Evolutionary conservation across 1,140 invertebrate genomes (phyloP), one percentile per base, ranked within the genome.

Genomic region (Ganaspis sp.): DNA sequence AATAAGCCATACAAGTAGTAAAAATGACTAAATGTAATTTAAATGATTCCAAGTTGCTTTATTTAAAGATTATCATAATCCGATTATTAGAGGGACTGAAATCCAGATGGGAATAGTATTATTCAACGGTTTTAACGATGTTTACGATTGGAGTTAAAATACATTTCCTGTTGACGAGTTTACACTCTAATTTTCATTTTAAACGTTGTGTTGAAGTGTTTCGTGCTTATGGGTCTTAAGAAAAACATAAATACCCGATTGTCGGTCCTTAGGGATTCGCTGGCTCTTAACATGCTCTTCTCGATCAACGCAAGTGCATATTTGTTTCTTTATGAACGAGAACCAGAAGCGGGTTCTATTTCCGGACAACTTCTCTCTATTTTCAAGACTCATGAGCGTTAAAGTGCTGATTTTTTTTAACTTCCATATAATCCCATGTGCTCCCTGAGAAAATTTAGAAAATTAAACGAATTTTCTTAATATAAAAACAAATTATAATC

Each of bases 251-350:
- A 64, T 29, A 64, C 58, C 23, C 58, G 58, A 29, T 64, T 26
- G 23, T 26, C n/a, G 58, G 15, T 64, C 58, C 58, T 64, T n/a
- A 64, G 58, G 58, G 58, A 64, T 64, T 64, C 26, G n/a, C 58
- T 64, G 12, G 26, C 58, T 64, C 23, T 64, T 64, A 64, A 64
- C 58, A 64, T n/a, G 58, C 58, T 64, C 26, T 26, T 64, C 54
- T 64, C 58, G 58, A 64, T 64, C 58, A 64, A 34, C 23, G 23
- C 23, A 64, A 64, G 23, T 64, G 26, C 58, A 64, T 64, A 64
- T 64, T 64, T 64, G 58, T 64, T 64, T 64, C 58, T 64, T 64
- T 11, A 64, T 64, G 58, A 12, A 58, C 19, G 53, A 58, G 19
- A 64, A 64, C 58, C 26, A 34, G 58, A 64, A 29, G 23, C 23